Evolutionary conservation across 2,888 invertebrate genomes (phyloP), one percentile per base, ranked within the genome.

Genomic region (Drosophila birchii): DNA sequence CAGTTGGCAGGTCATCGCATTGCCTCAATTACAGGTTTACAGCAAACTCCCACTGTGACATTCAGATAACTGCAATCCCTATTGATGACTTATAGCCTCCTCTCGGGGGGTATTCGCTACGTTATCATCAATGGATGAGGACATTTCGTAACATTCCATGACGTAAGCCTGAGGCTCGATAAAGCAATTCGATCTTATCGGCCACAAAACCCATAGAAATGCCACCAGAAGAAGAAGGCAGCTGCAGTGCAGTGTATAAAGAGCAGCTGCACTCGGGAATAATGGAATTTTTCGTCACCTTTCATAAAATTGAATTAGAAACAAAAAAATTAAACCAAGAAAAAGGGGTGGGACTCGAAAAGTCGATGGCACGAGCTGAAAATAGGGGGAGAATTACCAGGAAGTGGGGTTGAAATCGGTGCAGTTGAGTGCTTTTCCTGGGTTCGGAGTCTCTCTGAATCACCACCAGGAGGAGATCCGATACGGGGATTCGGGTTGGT

Each of bases 111-210:
- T 18, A 62, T 67, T 69, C 29, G 43, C 53, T 66, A 5, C 9
- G 51, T 51, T 82, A 72, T 80, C 82, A 72, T 80, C 82, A 49
- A 23, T 8, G 9, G 29, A 23, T 5, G 29, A 20, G 66, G 38
- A 38, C 12, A 55, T 70, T 62, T 72, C 60, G 38, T 62, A 80
- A 73, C 73, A 79, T 78, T 85, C 78, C 75, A 78, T 79, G 83
- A 82, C 81, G 76, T 79, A 69, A 78, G 51, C 51, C 8, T 6
- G 32, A 26, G 58, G 54, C 44, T 51, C 59, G 66, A 72, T 72
- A 82, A 72, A 72, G 55, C 69, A 63, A 61, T 67, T 68, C 53
- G 73, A 81, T 77, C 68, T 72, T 84, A 78, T 76, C 81, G 53
- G 53, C 39, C 54, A 53, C 34, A 71, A 39, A 73, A 71, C 38